Percentiles rank a stretch among this genome's conserved stretches.
Conservation (phyloP, 2,888 invertebrate genomes). For the Cryptosula pallasiana region DNA sequence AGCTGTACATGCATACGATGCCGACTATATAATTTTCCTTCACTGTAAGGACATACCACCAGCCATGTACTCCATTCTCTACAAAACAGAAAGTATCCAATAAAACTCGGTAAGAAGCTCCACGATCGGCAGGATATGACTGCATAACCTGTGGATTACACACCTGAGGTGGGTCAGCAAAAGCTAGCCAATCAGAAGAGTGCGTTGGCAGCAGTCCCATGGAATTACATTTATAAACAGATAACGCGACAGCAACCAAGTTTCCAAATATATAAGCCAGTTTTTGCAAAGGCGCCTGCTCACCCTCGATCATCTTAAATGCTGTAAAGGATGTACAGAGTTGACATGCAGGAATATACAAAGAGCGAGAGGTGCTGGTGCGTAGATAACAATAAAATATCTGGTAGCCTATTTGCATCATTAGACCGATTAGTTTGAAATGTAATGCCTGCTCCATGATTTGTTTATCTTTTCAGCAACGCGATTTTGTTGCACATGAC, state of each 20-base stretch:
- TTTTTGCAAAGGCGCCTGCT: constrained; percentile 83
- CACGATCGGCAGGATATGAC: too few species aligned
- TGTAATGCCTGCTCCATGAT: too few species aligned
- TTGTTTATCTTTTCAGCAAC: too few species aligned
- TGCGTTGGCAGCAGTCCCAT: constrained; percentile 96
- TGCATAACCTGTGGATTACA: too few species aligned
- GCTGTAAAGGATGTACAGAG: constrained; percentile 51
- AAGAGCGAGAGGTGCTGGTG: too few species aligned
- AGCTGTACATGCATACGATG: too few species aligned
- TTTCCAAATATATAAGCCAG: constrained; percentile 90
- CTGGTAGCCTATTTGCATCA: too few species aligned
- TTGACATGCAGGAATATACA: background rate
- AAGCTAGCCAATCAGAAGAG: constrained; percentile 96
- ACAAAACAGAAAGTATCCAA: background rate
- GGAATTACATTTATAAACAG: constrained; percentile 93
- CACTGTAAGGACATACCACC: background rate
- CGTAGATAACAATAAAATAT: too few species aligned
- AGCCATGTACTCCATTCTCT: constrained; percentile 20
- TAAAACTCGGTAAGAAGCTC: too few species aligned
- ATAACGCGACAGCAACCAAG: constrained; percentile 80
- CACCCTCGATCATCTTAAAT: constrained; percentile 90
- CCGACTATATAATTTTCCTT: too few species aligned
- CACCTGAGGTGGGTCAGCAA: constrained; percentile 72
- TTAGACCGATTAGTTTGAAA: too few species aligned
- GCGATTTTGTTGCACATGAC: too few species aligned